Evolutionary conservation across 2,888 invertebrate genomes (phyloP), one percentile per base, ranked within the genome.

Genomic region (Hirudinaria manillensis): DNA sequence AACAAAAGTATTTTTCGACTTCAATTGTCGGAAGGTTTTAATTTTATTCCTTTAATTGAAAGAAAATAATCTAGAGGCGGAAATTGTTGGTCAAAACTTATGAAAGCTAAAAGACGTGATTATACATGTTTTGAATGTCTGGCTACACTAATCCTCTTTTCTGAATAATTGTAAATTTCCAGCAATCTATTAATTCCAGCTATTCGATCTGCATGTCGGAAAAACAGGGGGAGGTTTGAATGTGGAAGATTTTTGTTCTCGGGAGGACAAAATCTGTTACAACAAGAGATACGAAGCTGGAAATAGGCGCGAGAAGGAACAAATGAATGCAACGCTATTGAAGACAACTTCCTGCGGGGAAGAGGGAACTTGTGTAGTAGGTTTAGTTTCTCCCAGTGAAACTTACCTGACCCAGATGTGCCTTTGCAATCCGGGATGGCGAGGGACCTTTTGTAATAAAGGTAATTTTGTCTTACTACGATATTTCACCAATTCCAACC

Each of bases 391-490:
- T 10, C 21, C 36, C 34, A 36, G 53, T 29, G 34, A 6, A 4
- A 55, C 61, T 70, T 61, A 74, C 61, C 36, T 45, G 56, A 53
- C 83, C 77, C 83, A 93, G 0, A 89, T 91, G 77, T 99, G 99
- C 85, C 92, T 93, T 81, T 99, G 99, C 83, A 90, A 92, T 80
- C 94, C 97, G 0, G 98, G 98, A 16, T 99, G 92, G 91, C 92
- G 92, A 0, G 97, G 97, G 13, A 79, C 82, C 2, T 81, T 82
- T 27, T 88, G 88, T 81, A 83, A 84, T 53, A 81, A 74, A 80
- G 77, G 84, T 84, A 77, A 61, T n/a, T n/a, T n/a, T n/a, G n/a
- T n/a, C n/a, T n/a, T n/a, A n/a, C n/a, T n/a, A n/a, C n/a, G n/a
- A n/a, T n/a, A n/a, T n/a, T n/a, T n/a, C n/a, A n/a, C n/a, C n/a